These are phyloP conservation scores for Eurypyga helias DNA, from an alignment of 2,113 vertebrate species.

Conservation along the genomic window DNA sequence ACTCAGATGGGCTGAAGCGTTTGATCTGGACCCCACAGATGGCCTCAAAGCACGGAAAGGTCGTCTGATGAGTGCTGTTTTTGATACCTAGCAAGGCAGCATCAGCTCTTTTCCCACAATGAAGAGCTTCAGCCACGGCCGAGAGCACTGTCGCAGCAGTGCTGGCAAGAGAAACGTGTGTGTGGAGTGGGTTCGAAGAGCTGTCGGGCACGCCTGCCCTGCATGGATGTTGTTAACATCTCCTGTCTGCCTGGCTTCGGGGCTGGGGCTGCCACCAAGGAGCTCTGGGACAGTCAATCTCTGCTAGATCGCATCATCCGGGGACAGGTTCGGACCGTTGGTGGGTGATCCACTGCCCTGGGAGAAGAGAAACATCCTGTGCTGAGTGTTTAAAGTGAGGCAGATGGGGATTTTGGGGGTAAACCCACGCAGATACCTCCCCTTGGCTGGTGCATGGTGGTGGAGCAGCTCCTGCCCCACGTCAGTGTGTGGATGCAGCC, in stretches of 20 bases:
- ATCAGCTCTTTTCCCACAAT: not conserved
- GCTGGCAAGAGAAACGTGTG: not conserved
- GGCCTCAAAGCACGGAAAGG: not conserved
- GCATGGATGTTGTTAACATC: not conserved
- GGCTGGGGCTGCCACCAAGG: not conserved
- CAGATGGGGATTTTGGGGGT: fast-evolving
- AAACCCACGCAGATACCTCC: fast-evolving
- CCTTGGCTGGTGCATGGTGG: not conserved
- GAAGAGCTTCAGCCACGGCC: not conserved
- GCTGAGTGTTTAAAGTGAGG: not conserved
- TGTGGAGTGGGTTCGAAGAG: not conserved
- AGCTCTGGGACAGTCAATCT: not conserved
- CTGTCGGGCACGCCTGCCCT: fast-evolving
- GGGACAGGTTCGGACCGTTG: not conserved
- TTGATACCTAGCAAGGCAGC: not conserved
- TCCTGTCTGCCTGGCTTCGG: not conserved
- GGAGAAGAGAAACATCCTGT: not conserved
- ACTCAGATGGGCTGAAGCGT: fast-evolving
- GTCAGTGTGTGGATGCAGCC: fast-evolving
- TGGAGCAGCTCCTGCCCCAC: not conserved
- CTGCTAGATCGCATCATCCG: fast-evolving
- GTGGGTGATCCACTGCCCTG: not conserved
- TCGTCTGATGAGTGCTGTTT: not conserved
- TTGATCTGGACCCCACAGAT: not conserved
- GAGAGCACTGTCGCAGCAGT: fast-evolving